Percentiles rank a stretch among this genome's conserved stretches.
phyloP scores from a whole-genome alignment of 1,140 invertebrate genomes.

The Leptopilina boulardi region DNA sequence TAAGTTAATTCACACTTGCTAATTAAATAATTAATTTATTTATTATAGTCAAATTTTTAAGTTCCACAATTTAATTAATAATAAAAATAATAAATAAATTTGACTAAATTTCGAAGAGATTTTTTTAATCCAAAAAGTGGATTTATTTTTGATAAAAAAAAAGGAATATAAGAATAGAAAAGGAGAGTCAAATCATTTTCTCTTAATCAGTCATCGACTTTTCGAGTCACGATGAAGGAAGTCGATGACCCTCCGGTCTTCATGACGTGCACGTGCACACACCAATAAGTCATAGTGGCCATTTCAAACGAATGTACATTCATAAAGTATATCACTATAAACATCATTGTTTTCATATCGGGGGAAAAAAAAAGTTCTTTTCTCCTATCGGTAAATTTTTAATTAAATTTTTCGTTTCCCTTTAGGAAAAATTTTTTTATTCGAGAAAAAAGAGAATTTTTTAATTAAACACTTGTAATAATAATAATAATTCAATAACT shows the following conservation, averaged over 20 bases:
- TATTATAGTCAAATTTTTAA: too few relatives aligned
- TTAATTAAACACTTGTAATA: too few relatives aligned
- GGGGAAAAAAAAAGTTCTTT: not conserved
- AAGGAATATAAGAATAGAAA: not conserved
- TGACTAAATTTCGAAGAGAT: too few relatives aligned
- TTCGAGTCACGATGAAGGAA: conserved; percentile 16
- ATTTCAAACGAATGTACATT: not conserved
- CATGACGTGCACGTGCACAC: conserved; percentile 17
- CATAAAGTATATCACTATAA: not conserved
- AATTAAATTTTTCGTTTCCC: too few relatives aligned
- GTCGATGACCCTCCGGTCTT: conserved; percentile 16
- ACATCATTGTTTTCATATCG: not conserved
- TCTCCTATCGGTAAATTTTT: not conserved
- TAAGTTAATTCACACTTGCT: too few relatives aligned
- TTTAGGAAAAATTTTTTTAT: too few relatives aligned
- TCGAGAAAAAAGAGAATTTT: too few relatives aligned
- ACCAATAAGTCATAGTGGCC: not conserved
- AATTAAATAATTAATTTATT: too few relatives aligned
- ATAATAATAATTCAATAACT: too few relatives aligned
- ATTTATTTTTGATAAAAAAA: not conserved
- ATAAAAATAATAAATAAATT: too few relatives aligned
- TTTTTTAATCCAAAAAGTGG: not conserved
- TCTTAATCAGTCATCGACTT: conserved; percentile 32
- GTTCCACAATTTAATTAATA: too few relatives aligned
- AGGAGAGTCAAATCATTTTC: conserved; percentile 11